These are phyloP conservation scores for Cephalopterus ornatus DNA, from an alignment of 2,113 vertebrate genomes.

Conservation along the genomic window DNA sequence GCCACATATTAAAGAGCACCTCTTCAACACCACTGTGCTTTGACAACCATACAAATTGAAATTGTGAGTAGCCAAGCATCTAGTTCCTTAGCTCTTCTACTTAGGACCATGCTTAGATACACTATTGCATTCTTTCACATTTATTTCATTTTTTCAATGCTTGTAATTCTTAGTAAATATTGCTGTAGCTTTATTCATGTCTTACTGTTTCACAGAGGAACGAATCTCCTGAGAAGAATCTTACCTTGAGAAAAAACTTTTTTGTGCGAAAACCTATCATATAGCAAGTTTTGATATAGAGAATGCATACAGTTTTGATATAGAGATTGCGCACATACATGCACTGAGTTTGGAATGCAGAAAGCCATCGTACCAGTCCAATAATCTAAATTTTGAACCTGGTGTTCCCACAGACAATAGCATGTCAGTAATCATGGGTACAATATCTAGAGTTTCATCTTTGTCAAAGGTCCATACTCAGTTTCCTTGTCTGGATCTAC, in stretches of 20 bases:
- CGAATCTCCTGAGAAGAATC: not conserved
- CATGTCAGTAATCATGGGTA: not conserved
- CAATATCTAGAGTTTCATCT: not conserved
- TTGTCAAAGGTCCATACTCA: not conserved
- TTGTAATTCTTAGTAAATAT: not conserved
- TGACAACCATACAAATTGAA: not conserved
- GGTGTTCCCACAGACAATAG: not conserved
- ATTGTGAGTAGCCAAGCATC: not conserved
- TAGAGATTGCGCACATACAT: not conserved
- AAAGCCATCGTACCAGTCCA: not conserved
- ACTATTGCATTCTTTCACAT: not conserved
- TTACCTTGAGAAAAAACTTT: not conserved
- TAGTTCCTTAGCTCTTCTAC: not conserved
- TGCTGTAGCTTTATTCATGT: not conserved
- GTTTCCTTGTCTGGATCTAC: not conserved
- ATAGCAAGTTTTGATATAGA: not conserved
- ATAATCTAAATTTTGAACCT: not conserved
- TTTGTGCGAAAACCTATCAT: fast-evolving
- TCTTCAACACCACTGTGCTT: not conserved
- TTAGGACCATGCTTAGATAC: not conserved
- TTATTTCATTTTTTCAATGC: not conserved
- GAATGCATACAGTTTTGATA: not conserved
- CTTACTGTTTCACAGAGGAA: not conserved
- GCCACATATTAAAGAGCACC: not conserved
- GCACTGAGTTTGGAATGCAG: not conserved